Conservation (phyloP, 2,888 invertebrate species). For the Parthenolecanium corni region DNA sequence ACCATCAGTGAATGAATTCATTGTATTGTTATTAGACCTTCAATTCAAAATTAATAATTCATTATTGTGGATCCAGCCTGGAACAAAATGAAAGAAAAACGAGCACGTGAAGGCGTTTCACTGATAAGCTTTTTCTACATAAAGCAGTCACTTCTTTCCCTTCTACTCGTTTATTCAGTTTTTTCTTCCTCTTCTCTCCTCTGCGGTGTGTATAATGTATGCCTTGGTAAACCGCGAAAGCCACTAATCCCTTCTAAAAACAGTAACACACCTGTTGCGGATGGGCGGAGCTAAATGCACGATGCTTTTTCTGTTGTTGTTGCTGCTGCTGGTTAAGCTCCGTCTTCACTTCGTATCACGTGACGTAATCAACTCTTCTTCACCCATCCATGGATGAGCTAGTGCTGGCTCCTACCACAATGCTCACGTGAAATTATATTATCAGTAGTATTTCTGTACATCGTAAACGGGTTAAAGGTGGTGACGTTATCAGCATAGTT, state of each 20-base stretch:
- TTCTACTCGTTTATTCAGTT: no score
- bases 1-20: no score
- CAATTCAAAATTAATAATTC: no score
- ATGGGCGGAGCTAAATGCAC: slow-evolving; percentile 18
- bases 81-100: no score
- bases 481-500: not conserved
- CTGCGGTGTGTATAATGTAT: not conserved
- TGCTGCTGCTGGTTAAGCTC: slow-evolving; percentile 13
- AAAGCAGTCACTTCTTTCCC: no score
- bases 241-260: slow-evolving; percentile 20
- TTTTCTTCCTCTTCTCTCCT: no score
- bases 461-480: slow-evolving; percentile 21
- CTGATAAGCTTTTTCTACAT: no score
- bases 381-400: not conserved
- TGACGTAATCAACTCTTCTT: slow-evolving; percentile 25
- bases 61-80: no score
- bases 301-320: slow-evolving; percentile 4
- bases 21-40: no score
- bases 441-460: slow-evolving; percentile 22
- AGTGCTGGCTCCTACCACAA: not conserved
- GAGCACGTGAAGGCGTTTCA: no score
- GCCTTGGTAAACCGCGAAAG: not conserved
- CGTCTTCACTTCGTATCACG: slow-evolving; percentile 21
- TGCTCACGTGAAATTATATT: slow-evolving; percentile 23
- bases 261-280: slow-evolving; percentile 23